Evolutionary conservation across 2,113 vertebrate genomes (phyloP), one percentile per base, ranked within the genome.

Genomic region (Ardeotis arabs): DNA sequence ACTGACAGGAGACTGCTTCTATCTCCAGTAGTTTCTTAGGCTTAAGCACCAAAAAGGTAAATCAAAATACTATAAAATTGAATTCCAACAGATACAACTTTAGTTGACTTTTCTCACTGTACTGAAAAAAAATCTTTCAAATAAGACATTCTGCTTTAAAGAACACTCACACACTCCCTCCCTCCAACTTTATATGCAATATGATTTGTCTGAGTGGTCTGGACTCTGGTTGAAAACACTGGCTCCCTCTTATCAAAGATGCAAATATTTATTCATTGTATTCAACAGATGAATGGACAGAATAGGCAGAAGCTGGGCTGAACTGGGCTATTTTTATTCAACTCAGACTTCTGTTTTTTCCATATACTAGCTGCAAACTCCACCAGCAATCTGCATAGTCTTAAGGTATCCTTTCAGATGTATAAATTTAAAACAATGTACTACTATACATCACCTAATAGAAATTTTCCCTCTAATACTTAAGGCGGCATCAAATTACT

Each of bases 351-450:
- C 50, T 23, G 24, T 10, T 79, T 92, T 91, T 87, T 83, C 91
- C 91, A 82, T 33, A 47, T 33, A 59, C 22, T 52, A 74, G 84
- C 67, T 95, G 94, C 77, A 96, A 94, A 91, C 59, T 72, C 83
- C 82, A 87, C 66, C 77, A 96, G 91, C 80, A 89, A 95, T 67
- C 88, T 69, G 89, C 96, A 90, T 66, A 77, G 55, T 90, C 70
- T 91, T 92, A 75, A 93, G 80, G 77, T 96, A 92, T 93, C 86
- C 90, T 93, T 97, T 52, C 94, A 95, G 69, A 79, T 95, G 84
- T 97, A 97, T 83, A 96, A 97, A 97, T 97, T 96, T 96, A 96
- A 97, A 98, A 95, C 66, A 96, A 97, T 35, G 84, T 97, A 95
- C 83, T 97, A 95, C 83, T 96, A 69, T 91, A 77, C 93, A 95